Evolutionary conservation across 2,113 vertebrate species (phyloP).

Genomic region (Geococcyx californianus): DNA sequence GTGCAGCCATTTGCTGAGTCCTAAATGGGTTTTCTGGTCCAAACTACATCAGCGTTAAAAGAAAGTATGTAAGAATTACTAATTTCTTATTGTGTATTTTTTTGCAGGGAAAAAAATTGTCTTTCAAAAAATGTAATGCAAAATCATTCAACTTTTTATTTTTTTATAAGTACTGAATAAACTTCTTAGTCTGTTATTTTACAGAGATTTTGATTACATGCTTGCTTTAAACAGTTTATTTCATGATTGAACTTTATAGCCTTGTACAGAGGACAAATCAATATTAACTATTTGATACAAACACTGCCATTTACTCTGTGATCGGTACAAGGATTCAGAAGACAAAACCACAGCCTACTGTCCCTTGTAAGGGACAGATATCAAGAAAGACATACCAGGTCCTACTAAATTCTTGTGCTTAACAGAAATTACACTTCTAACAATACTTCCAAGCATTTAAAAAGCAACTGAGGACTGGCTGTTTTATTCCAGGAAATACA

Average conservation of each 20-base stretch:
- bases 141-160: background rate
- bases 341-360: background rate
- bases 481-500: background rate
- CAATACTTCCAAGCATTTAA: background rate
- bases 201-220: background rate
- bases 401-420: background rate
- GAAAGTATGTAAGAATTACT: background rate
- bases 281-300: background rate
- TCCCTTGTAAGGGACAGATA: background rate
- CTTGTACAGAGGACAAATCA: background rate
- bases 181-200: background rate
- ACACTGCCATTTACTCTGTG: background rate
- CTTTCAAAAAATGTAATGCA: background rate
- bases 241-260: background rate
- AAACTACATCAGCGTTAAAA: conserved; percentile 78
- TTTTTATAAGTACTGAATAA: background rate
- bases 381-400: background rate
- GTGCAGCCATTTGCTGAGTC: conserved; percentile 95
- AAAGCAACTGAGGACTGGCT: background rate
- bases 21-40: conserved; percentile 93
- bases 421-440: background rate
- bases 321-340: background rate
- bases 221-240: background rate
- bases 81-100: background rate
- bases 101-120: background rate